Conservation (phyloP, 2,888 invertebrate species). For the Papilio protenor region DNA sequence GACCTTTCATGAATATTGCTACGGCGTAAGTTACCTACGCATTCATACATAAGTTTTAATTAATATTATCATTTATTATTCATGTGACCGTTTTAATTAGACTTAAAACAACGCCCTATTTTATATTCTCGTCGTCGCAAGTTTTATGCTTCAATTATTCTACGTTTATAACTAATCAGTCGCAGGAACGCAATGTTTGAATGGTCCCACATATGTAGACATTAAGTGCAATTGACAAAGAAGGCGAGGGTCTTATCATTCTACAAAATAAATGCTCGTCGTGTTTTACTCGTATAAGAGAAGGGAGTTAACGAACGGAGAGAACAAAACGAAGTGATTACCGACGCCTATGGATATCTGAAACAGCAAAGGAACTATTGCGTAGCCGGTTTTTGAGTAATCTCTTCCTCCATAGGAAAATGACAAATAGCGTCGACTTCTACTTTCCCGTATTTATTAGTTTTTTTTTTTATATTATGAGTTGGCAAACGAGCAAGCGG, state of each 20-base stretch:
- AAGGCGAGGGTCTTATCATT: not conserved
- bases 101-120: slow-evolving; percentile 14
- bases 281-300: not conserved
- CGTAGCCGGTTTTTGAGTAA: not conserved
- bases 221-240: not conserved
- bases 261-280: not conserved
- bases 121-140: not conserved
- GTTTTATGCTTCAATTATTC: not conserved
- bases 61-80: slow-evolving; percentile 18
- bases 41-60: slow-evolving; percentile 21
- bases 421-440: not conserved
- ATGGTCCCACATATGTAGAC: not conserved
- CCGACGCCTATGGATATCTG: too few relatives aligned
- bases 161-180: slow-evolving; percentile 4
- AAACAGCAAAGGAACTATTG: too few relatives aligned
- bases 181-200: not conserved
- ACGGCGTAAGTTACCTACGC: slow-evolving; percentile 12
- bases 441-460: not conserved
- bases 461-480: too few relatives aligned
- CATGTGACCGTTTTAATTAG: slow-evolving; percentile 4
- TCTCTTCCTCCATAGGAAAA: not conserved
- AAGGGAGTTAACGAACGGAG: too few relatives aligned
- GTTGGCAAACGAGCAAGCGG: too few relatives aligned
- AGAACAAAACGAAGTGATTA: too few relatives aligned
- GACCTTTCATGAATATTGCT: slow-evolving; percentile 37